phyloP scores from a whole-genome alignment of 2,113 vertebrate genomes.

The Oryzias celebensis region DNA sequence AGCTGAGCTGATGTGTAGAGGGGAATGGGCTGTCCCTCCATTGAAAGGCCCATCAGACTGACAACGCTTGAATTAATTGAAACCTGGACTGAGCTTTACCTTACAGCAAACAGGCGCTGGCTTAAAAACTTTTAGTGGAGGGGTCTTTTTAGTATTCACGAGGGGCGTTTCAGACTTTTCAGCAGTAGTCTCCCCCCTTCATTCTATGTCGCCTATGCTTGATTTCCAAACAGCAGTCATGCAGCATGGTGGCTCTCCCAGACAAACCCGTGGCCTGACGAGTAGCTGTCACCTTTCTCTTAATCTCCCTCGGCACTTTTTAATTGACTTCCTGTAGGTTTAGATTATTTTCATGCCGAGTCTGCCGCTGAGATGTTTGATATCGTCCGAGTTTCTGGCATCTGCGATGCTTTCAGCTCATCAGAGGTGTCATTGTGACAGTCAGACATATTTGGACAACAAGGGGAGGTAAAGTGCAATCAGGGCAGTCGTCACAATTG shows the following conservation, averaged over 20 bases:
- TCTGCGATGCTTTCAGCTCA: conserved; percentile 64
- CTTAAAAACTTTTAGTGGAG: conserved; percentile 88
- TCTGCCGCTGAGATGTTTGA: conserved; percentile 74
- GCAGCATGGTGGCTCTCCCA: conserved; percentile 40
- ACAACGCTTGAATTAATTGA: conserved; percentile 94
- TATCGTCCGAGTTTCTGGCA: conserved; percentile 71
- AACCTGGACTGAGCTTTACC: conserved; percentile 84
- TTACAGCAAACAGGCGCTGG: conserved; percentile 90
- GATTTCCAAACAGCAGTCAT: conserved; percentile 33
- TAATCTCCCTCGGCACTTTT: conserved; percentile 91
- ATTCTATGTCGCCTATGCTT: conserved; percentile 24
- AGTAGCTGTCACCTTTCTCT: conserved; percentile 84
- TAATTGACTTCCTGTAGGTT: conserved; percentile 95
- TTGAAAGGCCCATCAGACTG: conserved; percentile 88
- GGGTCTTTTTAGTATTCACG: conserved; percentile 75
- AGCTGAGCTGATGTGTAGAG: conserved; percentile 85
- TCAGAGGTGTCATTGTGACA: conserved; percentile 54
- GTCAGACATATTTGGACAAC: conserved; percentile 61
- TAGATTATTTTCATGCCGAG: conserved; percentile 87
- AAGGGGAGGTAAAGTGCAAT: conserved; percentile 71
- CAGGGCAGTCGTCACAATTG: conserved; percentile 73
- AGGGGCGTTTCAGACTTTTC: conserved; percentile 70
- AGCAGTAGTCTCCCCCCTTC: conserved; percentile 39
- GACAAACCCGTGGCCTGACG: conserved; percentile 74
- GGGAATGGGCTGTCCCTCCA: conserved; percentile 93